These are phyloP conservation scores for Dicerorhinus sumatrensis DNA, from an alignment of 2,113 vertebrate genomes.

Conservation along the genomic window DNA sequence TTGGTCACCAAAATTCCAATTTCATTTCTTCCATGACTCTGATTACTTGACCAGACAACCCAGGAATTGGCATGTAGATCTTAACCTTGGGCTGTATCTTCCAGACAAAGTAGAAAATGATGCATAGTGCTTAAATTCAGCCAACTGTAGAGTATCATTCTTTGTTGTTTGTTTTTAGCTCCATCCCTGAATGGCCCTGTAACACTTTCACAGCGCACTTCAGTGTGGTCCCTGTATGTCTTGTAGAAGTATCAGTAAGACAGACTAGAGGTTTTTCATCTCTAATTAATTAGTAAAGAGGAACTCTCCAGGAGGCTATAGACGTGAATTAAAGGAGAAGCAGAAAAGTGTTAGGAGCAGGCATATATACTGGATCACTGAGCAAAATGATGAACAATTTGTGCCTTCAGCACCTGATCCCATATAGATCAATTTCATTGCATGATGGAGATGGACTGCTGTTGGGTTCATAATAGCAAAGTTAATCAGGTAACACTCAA, in stretches of 20 bases:
- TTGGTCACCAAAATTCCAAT: background rate
- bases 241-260: background rate
- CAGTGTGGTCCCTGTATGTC: background rate
- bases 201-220: background rate
- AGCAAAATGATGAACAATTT: background rate
- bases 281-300: background rate
- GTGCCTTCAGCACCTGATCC: background rate
- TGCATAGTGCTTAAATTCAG: background rate
- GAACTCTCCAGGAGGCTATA: background rate
- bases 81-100: background rate
- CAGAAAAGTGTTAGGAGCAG: background rate
- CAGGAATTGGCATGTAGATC: background rate
- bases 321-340: background rate
- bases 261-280: background rate
- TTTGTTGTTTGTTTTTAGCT: background rate
- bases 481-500: background rate
- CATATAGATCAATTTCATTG: background rate
- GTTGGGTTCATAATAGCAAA: background rate
- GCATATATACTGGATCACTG: background rate
- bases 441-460: background rate
- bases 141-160: background rate
- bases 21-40: constrained; percentile 28
- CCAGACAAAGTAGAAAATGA: background rate
- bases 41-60: background rate
- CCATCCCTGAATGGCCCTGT: background rate